Percentiles rank a stretch among this genome's conserved stretches.
Evolutionary conservation across 1,140 invertebrate genomes (phyloP).

Genomic region (Conus betulinus): DNA sequence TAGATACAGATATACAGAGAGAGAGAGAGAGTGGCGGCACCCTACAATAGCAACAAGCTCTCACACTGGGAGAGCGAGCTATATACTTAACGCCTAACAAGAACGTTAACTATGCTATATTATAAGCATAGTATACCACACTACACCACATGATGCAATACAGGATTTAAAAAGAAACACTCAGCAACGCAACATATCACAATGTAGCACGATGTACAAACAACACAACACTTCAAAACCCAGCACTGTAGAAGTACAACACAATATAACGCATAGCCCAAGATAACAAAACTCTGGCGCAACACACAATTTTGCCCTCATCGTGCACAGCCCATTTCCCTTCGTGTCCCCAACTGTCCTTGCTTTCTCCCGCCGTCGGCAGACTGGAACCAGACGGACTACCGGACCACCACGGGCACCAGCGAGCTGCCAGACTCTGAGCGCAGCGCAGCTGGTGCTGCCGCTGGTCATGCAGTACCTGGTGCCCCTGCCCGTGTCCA

Average conservation of each 20-base stretch:
- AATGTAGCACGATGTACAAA: no score
- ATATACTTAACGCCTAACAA: neutral
- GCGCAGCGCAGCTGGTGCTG: conserved; percentile 91
- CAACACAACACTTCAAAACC: no score
- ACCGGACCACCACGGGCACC: conserved; percentile 85
- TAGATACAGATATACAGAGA: no score
- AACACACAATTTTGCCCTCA: no score
- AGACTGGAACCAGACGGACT: conserved; percentile 96
- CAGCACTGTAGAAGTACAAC: no score
- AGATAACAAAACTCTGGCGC: no score
- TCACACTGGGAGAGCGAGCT: neutral
- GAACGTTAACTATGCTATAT: neutral
- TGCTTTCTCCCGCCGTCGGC: conserved; percentile 32
- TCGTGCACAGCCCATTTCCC: conserved; percentile 75
- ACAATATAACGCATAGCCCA: no score
- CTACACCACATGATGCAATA: no score
- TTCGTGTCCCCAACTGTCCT: neutral
- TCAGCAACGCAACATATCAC: neutral
- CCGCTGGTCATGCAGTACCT: conserved; percentile 97
- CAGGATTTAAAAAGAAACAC: neutral
- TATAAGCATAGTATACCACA: neutral
- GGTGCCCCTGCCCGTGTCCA: conserved; percentile 93
- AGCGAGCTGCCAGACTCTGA: conserved; percentile 81
- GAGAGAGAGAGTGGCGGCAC: neutral
- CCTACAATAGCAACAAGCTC: neutral